Evolutionary conservation across 2,888 invertebrate species (phyloP).

Genomic region (Drosophila dives): DNA sequence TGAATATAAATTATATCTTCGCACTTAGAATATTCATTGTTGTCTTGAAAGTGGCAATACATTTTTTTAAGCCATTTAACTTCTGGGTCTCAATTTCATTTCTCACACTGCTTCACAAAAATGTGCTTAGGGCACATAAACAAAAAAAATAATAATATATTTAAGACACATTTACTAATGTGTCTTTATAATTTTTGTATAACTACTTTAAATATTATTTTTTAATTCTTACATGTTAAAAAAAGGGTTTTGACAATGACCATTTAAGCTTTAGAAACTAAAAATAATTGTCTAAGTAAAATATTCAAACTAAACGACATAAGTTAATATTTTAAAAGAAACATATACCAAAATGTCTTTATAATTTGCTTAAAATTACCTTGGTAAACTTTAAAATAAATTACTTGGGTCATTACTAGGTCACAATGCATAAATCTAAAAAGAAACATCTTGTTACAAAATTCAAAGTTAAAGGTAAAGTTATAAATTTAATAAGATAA

Average conservation of each 20-base stretch:
- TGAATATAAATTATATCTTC: conserved; percentile 33
- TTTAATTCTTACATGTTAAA: background rate
- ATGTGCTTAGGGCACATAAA: background rate
- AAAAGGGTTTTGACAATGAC: background rate
- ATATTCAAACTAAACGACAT: background rate
- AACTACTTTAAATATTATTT: too few relatives aligned
- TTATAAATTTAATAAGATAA: background rate
- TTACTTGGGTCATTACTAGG: background rate
- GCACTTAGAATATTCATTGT: conserved; percentile 39
- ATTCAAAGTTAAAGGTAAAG: background rate
- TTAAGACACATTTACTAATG: background rate
- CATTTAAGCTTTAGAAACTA: background rate
- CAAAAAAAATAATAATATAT: background rate
- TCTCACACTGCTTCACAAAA: background rate
- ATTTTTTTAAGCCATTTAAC: conserved; percentile 42
- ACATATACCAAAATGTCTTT: background rate
- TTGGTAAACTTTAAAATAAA: background rate
- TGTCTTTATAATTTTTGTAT: background rate
- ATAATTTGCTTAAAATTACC: background rate
- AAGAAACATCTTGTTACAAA: background rate
- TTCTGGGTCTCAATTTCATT: conserved; percentile 19
- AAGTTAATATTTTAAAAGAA: background rate
- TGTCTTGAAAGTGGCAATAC: conserved; percentile 47
- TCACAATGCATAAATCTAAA: background rate
- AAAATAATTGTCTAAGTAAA: background rate